A percentile compares a stretch with the other conserved stretches of the same genome.
Evolutionary conservation across 2,888 invertebrate species (phyloP).

Genomic region (Acleris laterana): DNA sequence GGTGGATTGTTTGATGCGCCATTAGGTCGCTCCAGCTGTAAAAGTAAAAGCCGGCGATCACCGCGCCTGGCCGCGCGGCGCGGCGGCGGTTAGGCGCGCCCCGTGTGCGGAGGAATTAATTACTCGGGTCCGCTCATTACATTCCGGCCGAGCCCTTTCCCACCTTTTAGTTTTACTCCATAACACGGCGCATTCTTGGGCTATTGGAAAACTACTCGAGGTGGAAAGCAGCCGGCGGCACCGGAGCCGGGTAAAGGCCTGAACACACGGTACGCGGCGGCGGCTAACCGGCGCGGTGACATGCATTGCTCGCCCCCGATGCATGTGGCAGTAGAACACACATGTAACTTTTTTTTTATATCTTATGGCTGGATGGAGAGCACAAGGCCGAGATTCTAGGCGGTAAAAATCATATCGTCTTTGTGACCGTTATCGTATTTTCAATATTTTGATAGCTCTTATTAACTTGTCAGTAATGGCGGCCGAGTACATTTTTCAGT

Average conservation of each 20-base stretch:
- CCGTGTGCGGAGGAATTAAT: conserved; percentile 24
- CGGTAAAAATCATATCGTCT: too few relatives aligned
- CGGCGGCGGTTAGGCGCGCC: conserved; percentile 20
- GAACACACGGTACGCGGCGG: too few relatives aligned
- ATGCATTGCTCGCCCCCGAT: background rate
- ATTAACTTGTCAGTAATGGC: too few relatives aligned
- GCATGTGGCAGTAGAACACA: background rate
- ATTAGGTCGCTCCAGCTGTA: too few relatives aligned
- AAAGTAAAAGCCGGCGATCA: background rate
- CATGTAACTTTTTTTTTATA: too few relatives aligned
- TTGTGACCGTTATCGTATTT: too few relatives aligned
- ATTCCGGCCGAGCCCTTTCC: conserved; percentile 33
- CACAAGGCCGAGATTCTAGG: too few relatives aligned
- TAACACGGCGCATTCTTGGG: conserved; percentile 28
- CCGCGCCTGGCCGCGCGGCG: conserved; percentile 3
- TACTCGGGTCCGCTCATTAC: conserved; percentile 30
- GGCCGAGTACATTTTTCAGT: too few relatives aligned
- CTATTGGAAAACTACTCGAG: conserved; percentile 22
- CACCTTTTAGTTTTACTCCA: conserved; percentile 36
- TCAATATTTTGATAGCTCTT: too few relatives aligned
- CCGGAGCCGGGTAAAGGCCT: too few relatives aligned
- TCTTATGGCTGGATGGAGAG: too few relatives aligned
- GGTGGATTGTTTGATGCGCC: too few relatives aligned
- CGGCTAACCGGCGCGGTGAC: background rate
- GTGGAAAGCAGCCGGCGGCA: background rate